These are phyloP conservation scores for Petrophora chlorosata DNA, from an alignment of 2,888 invertebrate genomes.

Conservation along the genomic window DNA sequence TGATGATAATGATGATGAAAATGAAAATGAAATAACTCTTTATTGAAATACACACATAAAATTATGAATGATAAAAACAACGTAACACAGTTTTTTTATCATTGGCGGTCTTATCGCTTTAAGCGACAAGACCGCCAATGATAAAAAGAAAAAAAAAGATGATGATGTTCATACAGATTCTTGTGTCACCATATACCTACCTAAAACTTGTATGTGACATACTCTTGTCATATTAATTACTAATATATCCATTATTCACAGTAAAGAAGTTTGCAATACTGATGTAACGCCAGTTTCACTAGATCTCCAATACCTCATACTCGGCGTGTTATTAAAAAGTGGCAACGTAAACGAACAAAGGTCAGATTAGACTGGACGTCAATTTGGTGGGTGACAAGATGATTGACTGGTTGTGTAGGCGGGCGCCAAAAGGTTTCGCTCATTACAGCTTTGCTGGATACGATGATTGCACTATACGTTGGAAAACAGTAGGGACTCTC, in stretches of 20 bases:
- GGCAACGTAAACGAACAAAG: constrained; percentile 33
- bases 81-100: too few species aligned
- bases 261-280: background rate
- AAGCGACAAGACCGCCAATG: too few species aligned
- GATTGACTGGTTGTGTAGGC: constrained; percentile 45
- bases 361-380: constrained; percentile 40
- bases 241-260: background rate
- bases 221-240: background rate
- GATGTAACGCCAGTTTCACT: constrained; percentile 27
- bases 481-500: background rate
- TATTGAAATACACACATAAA: too few species aligned
- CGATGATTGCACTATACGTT: constrained; percentile 1
- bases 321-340: constrained; percentile 18
- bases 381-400: constrained; percentile 49
- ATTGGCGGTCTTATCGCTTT: too few species aligned
- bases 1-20: too few species aligned
- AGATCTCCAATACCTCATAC: constrained; percentile 25
- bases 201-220: too few species aligned
- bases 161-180: too few species aligned
- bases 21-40: too few species aligned
- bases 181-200: too few species aligned
- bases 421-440: constrained; percentile 45
- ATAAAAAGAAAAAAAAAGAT: too few species aligned
- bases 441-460: background rate
- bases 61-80: too few species aligned